phyloP scores from a whole-genome alignment of 2,797 vertebrate genomes.

The Pseudochaenichthys georgianus region DNA sequence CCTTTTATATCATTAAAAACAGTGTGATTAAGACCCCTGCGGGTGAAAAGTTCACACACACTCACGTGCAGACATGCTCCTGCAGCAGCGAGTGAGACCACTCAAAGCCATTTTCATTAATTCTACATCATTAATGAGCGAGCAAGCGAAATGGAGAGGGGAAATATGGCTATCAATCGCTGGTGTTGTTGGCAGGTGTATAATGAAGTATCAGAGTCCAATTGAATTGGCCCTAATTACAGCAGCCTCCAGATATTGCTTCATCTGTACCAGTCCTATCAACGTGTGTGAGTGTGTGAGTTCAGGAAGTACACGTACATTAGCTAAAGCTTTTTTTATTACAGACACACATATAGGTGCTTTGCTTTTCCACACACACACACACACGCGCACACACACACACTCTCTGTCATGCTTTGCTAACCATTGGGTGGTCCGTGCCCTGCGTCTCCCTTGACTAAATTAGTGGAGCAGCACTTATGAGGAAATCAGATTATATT shows the following conservation, averaged over 20 bases:
- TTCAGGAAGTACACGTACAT: neutral
- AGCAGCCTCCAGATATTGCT: conserved; percentile 84
- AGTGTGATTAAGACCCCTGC: conserved; percentile 35
- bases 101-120: conserved; percentile 79
- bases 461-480: conserved; percentile 94
- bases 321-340: conserved; percentile 20
- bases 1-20: conserved; percentile 24
- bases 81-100: conserved; percentile 58
- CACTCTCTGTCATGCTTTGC: conserved; percentile 77
- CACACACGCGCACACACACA: no score
- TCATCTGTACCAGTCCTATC: conserved; percentile 81
- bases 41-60: conserved; percentile 60
- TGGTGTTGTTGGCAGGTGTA: conserved; percentile 83
- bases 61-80: conserved; percentile 35
- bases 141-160: conserved; percentile 78
- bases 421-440: conserved; percentile 81
- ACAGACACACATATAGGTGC: conserved; percentile 19
- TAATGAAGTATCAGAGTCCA: conserved; percentile 84
- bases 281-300: conserved; percentile 55
- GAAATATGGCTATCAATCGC: conserved; percentile 84
- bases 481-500: conserved; percentile 94
- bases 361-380: conserved; percentile 10
- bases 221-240: conserved; percentile 88
- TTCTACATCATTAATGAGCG: conserved; percentile 83
- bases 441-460: conserved; percentile 74